phyloP scores from a whole-genome alignment of 2,888 invertebrate species.

The Ferdinandea cuprea region DNA sequence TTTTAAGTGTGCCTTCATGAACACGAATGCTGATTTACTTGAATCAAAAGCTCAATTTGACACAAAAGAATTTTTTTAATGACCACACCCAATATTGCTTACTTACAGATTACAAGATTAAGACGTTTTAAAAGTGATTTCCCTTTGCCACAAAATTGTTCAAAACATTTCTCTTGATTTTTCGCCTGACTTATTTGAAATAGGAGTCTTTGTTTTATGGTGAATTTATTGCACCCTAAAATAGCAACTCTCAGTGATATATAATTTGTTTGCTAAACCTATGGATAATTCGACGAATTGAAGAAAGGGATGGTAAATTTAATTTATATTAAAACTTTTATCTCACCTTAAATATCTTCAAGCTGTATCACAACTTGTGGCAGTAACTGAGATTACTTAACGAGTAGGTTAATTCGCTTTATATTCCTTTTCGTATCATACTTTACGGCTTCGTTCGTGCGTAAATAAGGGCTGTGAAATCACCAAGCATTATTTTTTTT shows the following conservation, averaged over 20 bases:
- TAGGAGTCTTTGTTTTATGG: no score
- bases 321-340: neutral
- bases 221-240: neutral
- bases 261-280: neutral
- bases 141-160: no score
- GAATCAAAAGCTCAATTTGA: no score
- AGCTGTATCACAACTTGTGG: neutral
- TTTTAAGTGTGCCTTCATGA: no score
- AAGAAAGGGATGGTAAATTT: neutral
- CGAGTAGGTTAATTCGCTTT: neutral
- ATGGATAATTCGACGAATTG: neutral
- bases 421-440: neutral
- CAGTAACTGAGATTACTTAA: neutral
- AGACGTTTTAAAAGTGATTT: no score
- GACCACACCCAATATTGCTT: no score
- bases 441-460: neutral
- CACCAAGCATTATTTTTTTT: neutral
- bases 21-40: no score
- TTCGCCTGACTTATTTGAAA: no score
- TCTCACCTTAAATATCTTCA: neutral
- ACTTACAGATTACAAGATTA: no score
- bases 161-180: no score
- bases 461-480: neutral
- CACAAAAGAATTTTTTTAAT: no score
- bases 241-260: neutral